These are phyloP conservation scores for Chaetoderma sp. DNA, from an alignment of 2,888 invertebrate genomes.

Conservation along the genomic window DNA sequence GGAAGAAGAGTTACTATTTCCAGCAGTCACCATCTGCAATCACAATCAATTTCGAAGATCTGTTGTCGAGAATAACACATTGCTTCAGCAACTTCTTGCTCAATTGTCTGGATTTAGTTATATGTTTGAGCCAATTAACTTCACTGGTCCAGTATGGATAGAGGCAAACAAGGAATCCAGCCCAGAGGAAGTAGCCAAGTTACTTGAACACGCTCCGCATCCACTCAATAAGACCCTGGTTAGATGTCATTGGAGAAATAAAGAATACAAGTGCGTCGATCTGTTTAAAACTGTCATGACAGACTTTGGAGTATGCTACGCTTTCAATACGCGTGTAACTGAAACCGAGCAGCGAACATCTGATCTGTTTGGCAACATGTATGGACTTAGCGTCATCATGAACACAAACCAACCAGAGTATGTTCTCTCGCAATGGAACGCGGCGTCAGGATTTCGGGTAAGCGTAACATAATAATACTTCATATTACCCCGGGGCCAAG, in stretches of 20 bases:
- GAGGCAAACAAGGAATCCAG: neutral
- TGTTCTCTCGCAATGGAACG: neutral
- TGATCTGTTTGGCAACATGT: neutral
- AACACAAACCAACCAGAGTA: neutral
- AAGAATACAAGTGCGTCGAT: neutral
- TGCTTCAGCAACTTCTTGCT: neutral
- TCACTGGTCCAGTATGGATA: neutral
- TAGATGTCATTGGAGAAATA: neutral
- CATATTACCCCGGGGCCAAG: too few relatives aligned
- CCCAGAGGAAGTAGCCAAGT: neutral
- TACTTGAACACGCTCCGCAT: neutral
- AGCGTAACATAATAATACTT: too few relatives aligned
- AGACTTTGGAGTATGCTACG: neutral
- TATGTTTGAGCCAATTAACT: neutral
- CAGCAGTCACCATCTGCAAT: conserved; percentile 3
- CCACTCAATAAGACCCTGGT: neutral
- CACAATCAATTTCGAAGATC: neutral
- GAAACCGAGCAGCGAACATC: neutral
- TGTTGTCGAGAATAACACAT: neutral
- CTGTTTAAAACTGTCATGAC: neutral
- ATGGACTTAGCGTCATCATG: neutral
- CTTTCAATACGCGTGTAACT: neutral
- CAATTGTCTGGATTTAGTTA: neutral
- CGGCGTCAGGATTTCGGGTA: conserved; percentile 1
- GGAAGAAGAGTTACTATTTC: neutral